phyloP scores from a whole-genome alignment of 1,140 invertebrate species.

The Drosophila pachea region DNA sequence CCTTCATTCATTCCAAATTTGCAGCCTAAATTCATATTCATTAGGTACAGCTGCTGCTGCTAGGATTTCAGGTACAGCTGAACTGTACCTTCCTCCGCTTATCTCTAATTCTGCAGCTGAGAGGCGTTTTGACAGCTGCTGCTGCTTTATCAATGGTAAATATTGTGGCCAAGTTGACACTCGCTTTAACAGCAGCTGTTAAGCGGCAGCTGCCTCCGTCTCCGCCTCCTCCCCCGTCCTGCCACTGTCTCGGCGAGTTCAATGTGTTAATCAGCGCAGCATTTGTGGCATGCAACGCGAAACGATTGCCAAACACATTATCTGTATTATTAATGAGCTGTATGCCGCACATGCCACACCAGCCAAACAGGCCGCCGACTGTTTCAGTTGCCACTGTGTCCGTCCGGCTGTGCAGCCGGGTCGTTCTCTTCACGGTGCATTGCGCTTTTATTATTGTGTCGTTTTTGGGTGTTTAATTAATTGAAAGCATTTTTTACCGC shows the following conservation, averaged over 20 bases:
- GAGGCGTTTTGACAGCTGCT: too few species aligned
- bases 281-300: constrained; percentile 57
- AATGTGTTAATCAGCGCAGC: constrained; percentile 65
- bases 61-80: too few species aligned
- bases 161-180: too few species aligned
- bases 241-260: constrained; percentile 24
- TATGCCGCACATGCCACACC: constrained; percentile 51
- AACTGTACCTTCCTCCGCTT: too few species aligned
- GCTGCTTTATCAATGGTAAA: not conserved
- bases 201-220: constrained; percentile 1
- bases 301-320: constrained; percentile 73
- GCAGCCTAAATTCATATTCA: too few species aligned
- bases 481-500: constrained; percentile 68
- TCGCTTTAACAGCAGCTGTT: constrained; percentile 5
- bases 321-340: constrained; percentile 74
- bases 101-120: too few species aligned
- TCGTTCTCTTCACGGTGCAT: constrained; percentile 32
- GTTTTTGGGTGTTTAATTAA: constrained; percentile 74
- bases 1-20: too few species aligned
- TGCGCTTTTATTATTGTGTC: constrained; percentile 53
- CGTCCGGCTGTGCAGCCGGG: constrained; percentile 7
- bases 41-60: too few species aligned
- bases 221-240: not conserved
- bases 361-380: constrained; percentile 2
- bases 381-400: constrained; percentile 6